Evolutionary conservation across 2,888 invertebrate species (phyloP), one percentile per base, ranked within the genome.

Genomic region (Synergus japonicus): DNA sequence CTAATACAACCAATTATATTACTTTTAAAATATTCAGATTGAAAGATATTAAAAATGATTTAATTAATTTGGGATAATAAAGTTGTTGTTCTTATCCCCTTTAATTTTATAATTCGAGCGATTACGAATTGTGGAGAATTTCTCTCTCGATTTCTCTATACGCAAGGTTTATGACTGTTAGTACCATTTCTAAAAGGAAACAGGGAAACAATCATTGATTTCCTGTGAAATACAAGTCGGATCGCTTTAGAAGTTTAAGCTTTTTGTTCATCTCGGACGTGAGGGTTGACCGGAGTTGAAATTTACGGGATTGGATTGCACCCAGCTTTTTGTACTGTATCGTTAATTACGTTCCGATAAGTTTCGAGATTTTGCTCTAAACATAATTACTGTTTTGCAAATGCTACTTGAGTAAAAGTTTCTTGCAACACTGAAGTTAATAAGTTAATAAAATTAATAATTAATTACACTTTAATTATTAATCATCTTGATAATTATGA

Each of bases 261-360:
- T 67, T 67, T 87, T 85, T 44, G 76, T 63, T 81, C 81, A 77
- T 82, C 22, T 67, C 78, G 84, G 82, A 83, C 83, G 84, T 58
- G 83, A 82, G 85, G 83, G 85, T 76, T 79, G 83, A 81, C 12
- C 77, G 76, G 78, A 77, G 83, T 78, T 86, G 84, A 86, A 89
- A 89, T 90, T 90, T 88, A 89, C 89, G 89, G 86, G 89, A 89
- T 89, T 87, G 89, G 87, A 89, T 88, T 84, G 85, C 79, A 85
- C 85, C 85, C 82, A 84, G 76, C 46, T 85, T 83, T 84, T 86
- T 83, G 80, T 82, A 81, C 82, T 84, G 84, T 80, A 76, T 80
- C 87, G 87, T 89, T 90, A 89, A 89, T 90, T 89, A 89, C 86
- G 79, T 83, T 79, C 85, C 85, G 87, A 87, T 87, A 88, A 87